Conservation (phyloP, 1,140 invertebrate species). For the Drosophila repletoides region DNA sequence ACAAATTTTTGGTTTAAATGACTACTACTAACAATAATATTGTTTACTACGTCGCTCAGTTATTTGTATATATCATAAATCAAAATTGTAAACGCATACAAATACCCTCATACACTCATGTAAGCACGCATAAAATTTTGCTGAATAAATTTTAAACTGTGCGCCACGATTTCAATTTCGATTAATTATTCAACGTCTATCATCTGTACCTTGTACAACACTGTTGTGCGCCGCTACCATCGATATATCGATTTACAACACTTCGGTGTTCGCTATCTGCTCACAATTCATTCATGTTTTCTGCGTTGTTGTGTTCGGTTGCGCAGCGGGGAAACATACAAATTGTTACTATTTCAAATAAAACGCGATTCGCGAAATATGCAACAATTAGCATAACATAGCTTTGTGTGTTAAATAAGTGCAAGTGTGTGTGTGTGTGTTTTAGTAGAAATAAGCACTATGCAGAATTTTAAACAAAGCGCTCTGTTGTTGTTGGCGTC, state of each 20-base stretch:
- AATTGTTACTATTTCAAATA: background rate
- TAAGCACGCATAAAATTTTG: constrained; percentile 56
- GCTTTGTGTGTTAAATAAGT: constrained; percentile 2
- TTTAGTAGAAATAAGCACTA: constrained; percentile 9
- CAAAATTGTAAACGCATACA: constrained; percentile 20
- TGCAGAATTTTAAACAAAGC: constrained; percentile 39
- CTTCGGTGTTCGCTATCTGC: constrained; percentile 2
- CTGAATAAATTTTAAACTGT: constrained; percentile 69
- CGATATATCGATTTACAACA: constrained; percentile 22
- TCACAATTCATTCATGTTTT: constrained; percentile 33
- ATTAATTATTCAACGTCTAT: background rate
- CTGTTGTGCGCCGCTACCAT: background rate
- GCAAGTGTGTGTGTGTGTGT: background rate
- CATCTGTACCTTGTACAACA: no score
- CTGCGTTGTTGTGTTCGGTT: constrained; percentile 24
- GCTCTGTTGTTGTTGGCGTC: constrained; percentile 43
- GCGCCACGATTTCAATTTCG: constrained; percentile 22
- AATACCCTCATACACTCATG: constrained; percentile 38
- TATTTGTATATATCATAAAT: constrained; percentile 58
- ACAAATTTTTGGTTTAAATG: constrained; percentile 24
- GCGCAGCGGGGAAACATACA: background rate
- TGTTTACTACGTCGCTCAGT: constrained; percentile 55
- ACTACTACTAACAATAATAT: constrained; percentile 14
- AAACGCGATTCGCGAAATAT: constrained; percentile 13
- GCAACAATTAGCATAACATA: constrained; percentile 30